Evolutionary conservation across 2,113 vertebrate species (phyloP), one percentile per base, ranked within the genome.

Genomic region (Epinephelus moara): DNA sequence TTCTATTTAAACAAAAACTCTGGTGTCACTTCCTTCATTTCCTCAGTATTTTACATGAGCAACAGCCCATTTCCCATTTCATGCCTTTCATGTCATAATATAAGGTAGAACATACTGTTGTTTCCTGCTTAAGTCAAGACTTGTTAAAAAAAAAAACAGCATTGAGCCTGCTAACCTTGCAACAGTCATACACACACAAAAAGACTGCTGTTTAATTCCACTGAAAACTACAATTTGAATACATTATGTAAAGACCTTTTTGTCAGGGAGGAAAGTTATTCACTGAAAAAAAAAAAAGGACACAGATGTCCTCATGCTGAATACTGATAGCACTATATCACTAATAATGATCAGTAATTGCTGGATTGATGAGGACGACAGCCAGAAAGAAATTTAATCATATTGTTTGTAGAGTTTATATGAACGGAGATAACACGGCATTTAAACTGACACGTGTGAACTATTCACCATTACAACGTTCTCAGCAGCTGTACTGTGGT

Each of bases 161-260:
- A 18, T 57, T 40, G 56, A 63, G 52, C 14, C 53, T 37, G 13
- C 18, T 49, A 62, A 80, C 75, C 72, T 78, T 63, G 47, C 64
- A 80, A 71, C 40, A 25, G 47, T 67, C 66, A 21, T 40, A n/a
- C 45, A 13, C 33, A 37, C 33, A 70, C 76, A 81, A 69, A 18
- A 63, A 17, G 13, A 1, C 55, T 45, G 18, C 11, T 61, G 55
- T 57, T 74, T 68, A 56, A 73, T 69, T 75, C 63, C 27, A 17
- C n/a, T 76, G 63, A 59, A 79, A 79, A 78, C 30, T 10, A 37
- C 19, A 47, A 75, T 85, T 69, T 89, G 68, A 86, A 88, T 81
- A 57, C n/a, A 79, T 83, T 74, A 81, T 83, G 75, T 71, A 37
- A 61, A 70, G 56, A 83, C 37, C 66, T 81, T 79, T 88, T 60